Conservation (phyloP, 2,113 vertebrate species). For the Paralichthys olivaceus region DNA sequence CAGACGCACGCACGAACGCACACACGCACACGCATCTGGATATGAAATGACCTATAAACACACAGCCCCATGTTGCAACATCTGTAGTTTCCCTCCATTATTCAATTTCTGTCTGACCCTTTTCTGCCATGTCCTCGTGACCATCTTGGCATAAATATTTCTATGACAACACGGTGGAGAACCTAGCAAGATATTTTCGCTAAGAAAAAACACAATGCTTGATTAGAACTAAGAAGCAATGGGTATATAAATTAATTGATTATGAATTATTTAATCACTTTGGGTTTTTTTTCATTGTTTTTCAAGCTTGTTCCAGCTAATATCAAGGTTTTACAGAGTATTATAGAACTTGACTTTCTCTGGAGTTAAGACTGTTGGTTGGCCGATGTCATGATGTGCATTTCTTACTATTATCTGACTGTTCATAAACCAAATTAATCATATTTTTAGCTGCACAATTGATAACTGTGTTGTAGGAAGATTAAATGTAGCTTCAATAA, state of each 20-base stretch:
- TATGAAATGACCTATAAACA: background rate
- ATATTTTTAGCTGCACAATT: background rate
- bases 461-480: background rate
- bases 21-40: background rate
- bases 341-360: background rate
- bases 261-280: too few species aligned
- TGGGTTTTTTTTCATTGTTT: too few species aligned
- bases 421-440: background rate
- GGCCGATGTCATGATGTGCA: background rate
- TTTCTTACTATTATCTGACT: background rate
- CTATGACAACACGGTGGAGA: too few species aligned
- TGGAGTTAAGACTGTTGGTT: background rate
- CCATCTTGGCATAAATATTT: background rate
- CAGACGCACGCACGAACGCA: background rate
- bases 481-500: background rate
- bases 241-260: too few species aligned
- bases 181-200: too few species aligned
- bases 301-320: too few species aligned
- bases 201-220: too few species aligned
- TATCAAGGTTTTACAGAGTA: background rate
- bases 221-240: too few species aligned
- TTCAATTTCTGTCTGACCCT: background rate
- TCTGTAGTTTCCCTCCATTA: background rate
- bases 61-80: too few species aligned
- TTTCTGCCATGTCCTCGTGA: background rate